Evolutionary conservation across 2,888 invertebrate species (phyloP), one percentile per base, ranked within the genome.

Genomic region (Phyllotreta striolata): DNA sequence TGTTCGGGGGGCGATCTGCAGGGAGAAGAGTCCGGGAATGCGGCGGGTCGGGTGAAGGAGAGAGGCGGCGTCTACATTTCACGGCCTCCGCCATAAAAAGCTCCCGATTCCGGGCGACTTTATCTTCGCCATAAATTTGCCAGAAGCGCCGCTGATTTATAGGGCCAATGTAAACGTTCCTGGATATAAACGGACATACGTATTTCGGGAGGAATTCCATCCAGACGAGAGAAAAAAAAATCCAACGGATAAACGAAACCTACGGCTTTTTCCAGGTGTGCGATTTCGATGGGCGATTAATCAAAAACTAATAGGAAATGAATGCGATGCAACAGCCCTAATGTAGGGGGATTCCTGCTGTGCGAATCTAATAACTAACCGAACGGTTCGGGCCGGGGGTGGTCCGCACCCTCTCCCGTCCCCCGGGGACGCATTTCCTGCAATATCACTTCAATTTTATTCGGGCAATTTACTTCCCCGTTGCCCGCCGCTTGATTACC

Each of bases 71-170:
- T 60, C 63, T 81, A 80, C 81, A 81, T 81, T 81, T 81, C 81
- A 81, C 81, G 79, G 78, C 77, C 79, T 76, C 78, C 75, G 70
- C 78, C 81, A 81, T 82, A 82, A 81, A 82, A 82, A 82, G 80
- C 81, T 77, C 79, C 78, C 80, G 80, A 80, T 80, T 44, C 79
- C 81, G 76, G 80, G 77, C 80, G 81, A 81, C 82, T 82, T 82
- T 82, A 82, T 82, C 82, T 82, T 73, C 78, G 77, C 81, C 76
- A 82, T 82, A 82, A 82, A 82, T 82, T 82, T 80, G 81, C 81
- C 81, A 82, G 81, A 81, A 81, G 81, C 81, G 79, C 79, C 79
- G 76, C 81, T 82, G 82, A 82, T 82, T 82, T 82, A 82, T 82
- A 79, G 78, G 80, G 80, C 79, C 81, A 24, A 79, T 80, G 80